phyloP scores from a whole-genome alignment of 2,888 invertebrate genomes.

The Chydorus sphaericus region DNA sequence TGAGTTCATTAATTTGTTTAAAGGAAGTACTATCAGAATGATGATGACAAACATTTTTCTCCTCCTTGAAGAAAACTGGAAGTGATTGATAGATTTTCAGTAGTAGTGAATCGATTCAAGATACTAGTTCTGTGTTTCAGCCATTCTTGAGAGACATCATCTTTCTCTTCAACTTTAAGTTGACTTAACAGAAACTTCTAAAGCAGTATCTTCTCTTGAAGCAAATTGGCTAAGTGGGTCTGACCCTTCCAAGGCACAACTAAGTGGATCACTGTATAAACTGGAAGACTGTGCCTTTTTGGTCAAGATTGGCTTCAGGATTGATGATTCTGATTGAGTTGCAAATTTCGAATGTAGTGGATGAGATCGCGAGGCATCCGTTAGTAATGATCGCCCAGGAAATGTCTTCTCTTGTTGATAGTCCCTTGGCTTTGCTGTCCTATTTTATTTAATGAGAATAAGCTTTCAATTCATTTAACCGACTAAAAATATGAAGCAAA shows the following conservation, averaged over 20 bases:
- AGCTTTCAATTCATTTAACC: too few species aligned
- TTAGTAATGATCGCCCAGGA: too few species aligned
- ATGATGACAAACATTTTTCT: slow-evolving; percentile 49
- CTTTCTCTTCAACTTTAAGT: slow-evolving; percentile 19
- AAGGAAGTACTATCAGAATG: neutral
- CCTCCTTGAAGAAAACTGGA: slow-evolving; percentile 73
- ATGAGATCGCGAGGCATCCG: too few species aligned
- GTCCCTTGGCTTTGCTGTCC: too few species aligned
- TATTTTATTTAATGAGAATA: too few species aligned
- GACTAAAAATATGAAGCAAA: too few species aligned
- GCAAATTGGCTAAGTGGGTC: slow-evolving; percentile 61
- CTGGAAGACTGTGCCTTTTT: too few species aligned
- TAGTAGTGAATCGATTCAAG: slow-evolving; percentile 78
- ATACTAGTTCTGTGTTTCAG: slow-evolving; percentile 54
- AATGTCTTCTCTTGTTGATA: too few species aligned
- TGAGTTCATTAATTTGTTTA: slow-evolving; percentile 13
- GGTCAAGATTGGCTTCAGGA: too few species aligned
- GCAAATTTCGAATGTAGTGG: too few species aligned
- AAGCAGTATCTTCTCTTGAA: slow-evolving; percentile 31
- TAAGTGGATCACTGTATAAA: slow-evolving; percentile 23
- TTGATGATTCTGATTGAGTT: too few species aligned
- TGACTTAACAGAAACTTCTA: slow-evolving; percentile 31
- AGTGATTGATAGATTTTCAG: slow-evolving; percentile 78
- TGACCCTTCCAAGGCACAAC: slow-evolving; percentile 45
- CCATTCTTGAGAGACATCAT: slow-evolving; percentile 59